Base-by-base conservation (phyloP, 2,888 invertebrate genomes). In the Meteorus cinctellus region DNA sequence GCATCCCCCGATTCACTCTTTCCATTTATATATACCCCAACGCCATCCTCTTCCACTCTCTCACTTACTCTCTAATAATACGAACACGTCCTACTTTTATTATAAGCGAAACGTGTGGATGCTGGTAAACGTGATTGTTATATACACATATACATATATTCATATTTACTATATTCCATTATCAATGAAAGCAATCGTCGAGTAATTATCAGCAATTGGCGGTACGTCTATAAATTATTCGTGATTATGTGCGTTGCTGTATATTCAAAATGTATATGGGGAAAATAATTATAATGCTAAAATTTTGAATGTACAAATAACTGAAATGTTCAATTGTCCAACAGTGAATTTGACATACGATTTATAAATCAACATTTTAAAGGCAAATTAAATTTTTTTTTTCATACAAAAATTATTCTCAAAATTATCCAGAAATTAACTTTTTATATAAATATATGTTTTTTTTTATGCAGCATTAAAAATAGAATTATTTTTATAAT, bases 191-290 rank as follows among this genome's bases (percentile, higher is more conserved):
- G 79, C 84, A 82, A 86, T 86, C 83, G 82, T 77, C 80, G 79
- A 82, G 81, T 84, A 81, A 86, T 85, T 84, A 84, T 84, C 82
- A 81, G 80, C 82, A 81, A 84, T 84, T 83, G 83, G 76, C 80
- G 71, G 76, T 36, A 74, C 76, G 77, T 78, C 80, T 80, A 82
- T 83, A 84, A 84, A 83, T 84, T 82, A 74, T n/a, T 34, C n/a
- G 63, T 63, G 63, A 66, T 66, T 66, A 66, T 66, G n/a, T 41
- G 4, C 27, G 4, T 8, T 19, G 1, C 12, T 19, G 5, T 14
- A 36, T 29, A 65, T 65, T 6, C 12, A 60, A 34, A 66, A 41
- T 55, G n/a, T 55, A 55, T 55, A 8, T 55, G 8, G 19, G 5
- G n/a, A 19, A 19, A 19, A 55, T 19, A 19, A 48, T 55, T 55